These are phyloP conservation scores for Ophraella communa DNA, from an alignment of 2,888 invertebrate species.

Conservation along the genomic window DNA sequence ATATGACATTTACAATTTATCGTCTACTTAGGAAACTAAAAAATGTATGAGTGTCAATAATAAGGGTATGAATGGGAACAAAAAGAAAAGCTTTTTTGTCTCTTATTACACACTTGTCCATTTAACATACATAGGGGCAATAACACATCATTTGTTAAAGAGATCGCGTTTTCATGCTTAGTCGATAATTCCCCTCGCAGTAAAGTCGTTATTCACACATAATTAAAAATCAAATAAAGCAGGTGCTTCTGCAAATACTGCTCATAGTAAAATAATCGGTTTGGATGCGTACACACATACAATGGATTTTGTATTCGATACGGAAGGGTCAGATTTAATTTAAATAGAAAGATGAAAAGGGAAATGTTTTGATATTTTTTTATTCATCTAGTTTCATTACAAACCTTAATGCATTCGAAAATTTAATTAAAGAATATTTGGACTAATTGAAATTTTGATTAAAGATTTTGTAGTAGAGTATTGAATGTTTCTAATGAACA, in stretches of 20 bases:
- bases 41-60: background rate
- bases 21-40: background rate
- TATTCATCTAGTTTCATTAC: background rate
- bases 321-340: conserved; percentile 15
- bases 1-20: no score
- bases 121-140: conserved; percentile 25
- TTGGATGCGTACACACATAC: conserved; percentile 9
- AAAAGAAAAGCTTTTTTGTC: conserved; percentile 1
- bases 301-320: background rate
- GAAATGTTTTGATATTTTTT: background rate
- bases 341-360: background rate
- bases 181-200: conserved; percentile 39
- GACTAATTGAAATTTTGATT: background rate
- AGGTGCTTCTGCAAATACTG: conserved; percentile 41
- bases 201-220: conserved; percentile 50
- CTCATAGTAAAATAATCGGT: conserved; percentile 2
- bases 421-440: background rate
- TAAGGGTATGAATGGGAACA: background rate
- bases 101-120: conserved; percentile 29
- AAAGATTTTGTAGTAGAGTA: no score
- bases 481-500: no score
- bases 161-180: conserved; percentile 33
- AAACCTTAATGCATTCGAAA: background rate
- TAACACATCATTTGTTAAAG: conserved; percentile 38
- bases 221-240: conserved; percentile 54